phyloP scores from a whole-genome alignment of 2,113 vertebrate species.

The Paracanthobrama guichenoti region DNA sequence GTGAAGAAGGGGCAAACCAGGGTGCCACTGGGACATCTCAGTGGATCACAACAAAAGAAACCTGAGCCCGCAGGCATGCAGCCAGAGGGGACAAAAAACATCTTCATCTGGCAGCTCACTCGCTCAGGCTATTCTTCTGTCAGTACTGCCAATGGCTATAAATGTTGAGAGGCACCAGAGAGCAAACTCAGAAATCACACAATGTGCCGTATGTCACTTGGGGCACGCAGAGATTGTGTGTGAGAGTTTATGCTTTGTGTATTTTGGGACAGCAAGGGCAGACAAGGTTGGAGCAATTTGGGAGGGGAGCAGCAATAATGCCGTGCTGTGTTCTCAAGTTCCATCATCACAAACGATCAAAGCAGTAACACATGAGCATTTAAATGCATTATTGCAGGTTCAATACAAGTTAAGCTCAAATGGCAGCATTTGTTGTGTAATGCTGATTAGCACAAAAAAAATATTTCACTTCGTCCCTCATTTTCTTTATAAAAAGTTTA shows the following conservation, averaged over 20 bases:
- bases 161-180: constrained; percentile 70
- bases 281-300: constrained; percentile 73
- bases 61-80: constrained; percentile 71
- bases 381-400: background rate
- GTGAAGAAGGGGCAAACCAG: constrained; percentile 58
- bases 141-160: constrained; percentile 82
- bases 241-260: constrained; percentile 69
- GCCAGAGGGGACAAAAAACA: constrained; percentile 78
- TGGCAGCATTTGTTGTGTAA: background rate
- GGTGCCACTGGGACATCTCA: constrained; percentile 74
- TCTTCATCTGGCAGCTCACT: constrained; percentile 77
- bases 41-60: constrained; percentile 79
- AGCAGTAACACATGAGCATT: constrained; percentile 21
- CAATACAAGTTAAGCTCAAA: background rate
- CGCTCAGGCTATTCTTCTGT: constrained; percentile 61
- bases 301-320: constrained; percentile 64
- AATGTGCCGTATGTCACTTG: constrained; percentile 75
- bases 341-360: constrained; percentile 27
- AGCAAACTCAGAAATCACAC: constrained; percentile 82
- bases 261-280: constrained; percentile 79
- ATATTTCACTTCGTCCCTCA: background rate
- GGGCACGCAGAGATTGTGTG: constrained; percentile 66
- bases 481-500: background rate
- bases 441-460: background rate
- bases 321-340: constrained; percentile 60